Evolutionary conservation across 92 coral and sea anemone species (phyloP), one percentile per base, ranked within the genome.

Genomic region (Parazoanthus swiftii): DNA sequence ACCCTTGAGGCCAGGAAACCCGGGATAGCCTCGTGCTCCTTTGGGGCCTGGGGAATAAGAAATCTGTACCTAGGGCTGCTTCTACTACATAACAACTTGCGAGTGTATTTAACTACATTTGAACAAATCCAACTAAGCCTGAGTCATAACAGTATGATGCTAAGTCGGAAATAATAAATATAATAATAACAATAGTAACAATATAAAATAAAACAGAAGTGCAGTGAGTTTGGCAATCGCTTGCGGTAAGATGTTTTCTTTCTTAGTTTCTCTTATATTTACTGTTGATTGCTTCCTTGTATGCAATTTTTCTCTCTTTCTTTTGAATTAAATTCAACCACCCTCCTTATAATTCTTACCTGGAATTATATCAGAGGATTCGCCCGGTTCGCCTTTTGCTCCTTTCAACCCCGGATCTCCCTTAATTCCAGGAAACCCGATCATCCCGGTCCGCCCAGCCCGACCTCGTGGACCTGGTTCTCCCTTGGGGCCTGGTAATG

Each of bases 401-500:
- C 87, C 87, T 11, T 71, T 16, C 44, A 56, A 20, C 21, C 85
- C 85, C 5, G 43, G 78, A 0, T 84, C 79, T 16, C 87, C 87
- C 56, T 84, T 84, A 2, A 48, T 7, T 43, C 86, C 86, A 42
- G 86, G 86, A 83, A 83, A 83, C 10, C 87, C 87, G 44, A 84
- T 73, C 23, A 84, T 15, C 33, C 87, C 87, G 1, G 11, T 84
- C 9, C 23, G 26, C 37, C 87, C 87, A 14, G 66, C 59, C 68
- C 26, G 77, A 71, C 87, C 87, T 11, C 63, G 87, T 14, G 79
- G 67, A 16, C 87, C 87, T 71, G n/a, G 79, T 15, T 71, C 65
- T n/a, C 87, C 87, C 87, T 71, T 84, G 16, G 87, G 68, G 8
- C 87, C 87, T 84, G 78, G 87, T 43, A 71, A 8, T n/a, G 87